A percentile compares a stretch with the other conserved stretches of the same genome.
Conservation (phyloP, 2,888 invertebrate genomes). For the Ophioninae sp. region DNA sequence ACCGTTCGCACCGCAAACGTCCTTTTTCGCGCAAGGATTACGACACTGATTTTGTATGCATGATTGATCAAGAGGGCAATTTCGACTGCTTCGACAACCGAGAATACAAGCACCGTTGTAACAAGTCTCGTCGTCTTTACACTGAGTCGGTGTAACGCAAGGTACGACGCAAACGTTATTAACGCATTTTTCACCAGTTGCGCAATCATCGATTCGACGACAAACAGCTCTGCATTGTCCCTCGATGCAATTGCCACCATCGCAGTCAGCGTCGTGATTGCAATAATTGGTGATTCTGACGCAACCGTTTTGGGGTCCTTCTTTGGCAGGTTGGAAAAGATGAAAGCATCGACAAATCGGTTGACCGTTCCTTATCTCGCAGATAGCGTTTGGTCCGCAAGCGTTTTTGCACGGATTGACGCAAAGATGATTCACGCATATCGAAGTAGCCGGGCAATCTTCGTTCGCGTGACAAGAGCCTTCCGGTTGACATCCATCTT, state of each 20-base stretch:
- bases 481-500: conserved; percentile 89
- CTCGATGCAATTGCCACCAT: conserved; percentile 89
- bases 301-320: conserved; percentile 86
- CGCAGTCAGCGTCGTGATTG: conserved; percentile 88
- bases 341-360: conserved; percentile 90
- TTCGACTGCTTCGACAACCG: conserved; percentile 92
- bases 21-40: conserved; percentile 90
- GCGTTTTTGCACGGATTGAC: conserved; percentile 91
- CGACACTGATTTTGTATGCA: conserved; percentile 93
- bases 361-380: conserved; percentile 89
- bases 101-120: conserved; percentile 89
- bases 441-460: conserved; percentile 89
- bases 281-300: conserved; percentile 87
- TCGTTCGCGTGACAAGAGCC: conserved; percentile 89
- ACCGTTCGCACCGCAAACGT: conserved; percentile 92
- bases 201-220: conserved; percentile 89
- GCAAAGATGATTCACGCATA: conserved; percentile 88
- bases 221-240: conserved; percentile 93
- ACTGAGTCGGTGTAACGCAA: conserved; percentile 91
- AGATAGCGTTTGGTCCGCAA: conserved; percentile 91
- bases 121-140: conserved; percentile 90
- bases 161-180: conserved; percentile 90
- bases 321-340: conserved; percentile 87
- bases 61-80: conserved; percentile 89
- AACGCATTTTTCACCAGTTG: conserved; percentile 89